Conservation (phyloP, 2,888 invertebrate species). For the Marronus borbonicus region DNA sequence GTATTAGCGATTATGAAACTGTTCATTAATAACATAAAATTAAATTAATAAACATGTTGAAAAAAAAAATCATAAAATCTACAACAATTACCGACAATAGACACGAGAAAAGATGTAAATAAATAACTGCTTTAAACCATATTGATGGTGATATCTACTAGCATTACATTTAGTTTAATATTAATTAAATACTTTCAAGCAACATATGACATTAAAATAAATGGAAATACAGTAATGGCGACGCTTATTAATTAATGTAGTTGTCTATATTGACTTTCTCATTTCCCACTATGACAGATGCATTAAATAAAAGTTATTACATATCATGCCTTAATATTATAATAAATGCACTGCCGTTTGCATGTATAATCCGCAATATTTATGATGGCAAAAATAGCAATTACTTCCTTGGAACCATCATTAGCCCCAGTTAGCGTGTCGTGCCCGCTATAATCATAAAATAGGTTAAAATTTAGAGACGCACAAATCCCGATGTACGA, state of each 20-base stretch:
- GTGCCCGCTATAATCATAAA: constrained; percentile 32
- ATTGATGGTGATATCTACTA: no score
- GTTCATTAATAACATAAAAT: no score
- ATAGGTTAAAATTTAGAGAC: constrained; percentile 42
- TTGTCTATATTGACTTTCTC: background rate
- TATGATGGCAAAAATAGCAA: constrained; percentile 42
- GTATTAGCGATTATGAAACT: no score
- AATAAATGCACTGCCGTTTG: constrained; percentile 1
- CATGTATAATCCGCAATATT: constrained; percentile 20
- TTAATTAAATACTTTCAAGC: no score
- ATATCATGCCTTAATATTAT: constrained; percentile 23
- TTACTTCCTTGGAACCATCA: constrained; percentile 33
- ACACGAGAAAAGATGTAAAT: no score
- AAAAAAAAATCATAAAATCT: no score
- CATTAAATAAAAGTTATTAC: constrained; percentile 29
- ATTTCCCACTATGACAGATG: background rate
- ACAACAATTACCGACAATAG: no score
- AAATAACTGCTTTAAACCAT: no score
- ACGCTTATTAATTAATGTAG: constrained; percentile 11
- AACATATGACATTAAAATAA: no score
- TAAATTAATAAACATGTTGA: no score
- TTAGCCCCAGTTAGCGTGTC: constrained; percentile 36
- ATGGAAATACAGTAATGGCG: background rate
- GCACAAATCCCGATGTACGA: constrained; percentile 34
- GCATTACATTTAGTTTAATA: no score